Evolutionary conservation across 1,140 invertebrate genomes (phyloP).

Genomic region (Drosophila ambigua): DNA sequence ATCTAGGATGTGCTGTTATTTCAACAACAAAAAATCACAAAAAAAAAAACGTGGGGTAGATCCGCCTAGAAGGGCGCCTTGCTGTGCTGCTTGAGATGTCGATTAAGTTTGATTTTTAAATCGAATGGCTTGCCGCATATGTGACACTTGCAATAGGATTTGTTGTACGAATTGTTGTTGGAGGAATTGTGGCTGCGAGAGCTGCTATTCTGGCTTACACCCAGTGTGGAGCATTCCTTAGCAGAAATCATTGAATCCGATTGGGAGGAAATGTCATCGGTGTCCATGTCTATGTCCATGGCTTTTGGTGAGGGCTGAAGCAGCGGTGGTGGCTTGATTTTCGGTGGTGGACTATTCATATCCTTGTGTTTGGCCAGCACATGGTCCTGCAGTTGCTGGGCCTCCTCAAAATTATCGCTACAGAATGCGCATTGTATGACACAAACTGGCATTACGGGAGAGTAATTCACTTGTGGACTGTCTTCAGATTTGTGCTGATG

Average conservation of each 20-base stretch:
- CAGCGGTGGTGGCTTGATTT: not conserved
- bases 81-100: constrained; percentile 59
- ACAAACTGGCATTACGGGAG: not conserved
- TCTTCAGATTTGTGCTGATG: no score
- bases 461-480: no score
- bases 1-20: not conserved
- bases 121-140: constrained; percentile 63
- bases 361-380: constrained; percentile 40
- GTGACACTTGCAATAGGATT: constrained; percentile 38
- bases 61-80: constrained; percentile 4
- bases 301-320: not conserved
- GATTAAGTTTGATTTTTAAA: constrained; percentile 71
- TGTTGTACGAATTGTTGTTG: not conserved
- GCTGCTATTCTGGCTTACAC: not conserved
- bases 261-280: no score
- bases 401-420: constrained; percentile 35
- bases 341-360: not conserved
- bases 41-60: not conserved
- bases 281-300: not conserved
- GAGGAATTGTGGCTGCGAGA: not conserved
- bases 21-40: not conserved
- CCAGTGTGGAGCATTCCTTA: not conserved
- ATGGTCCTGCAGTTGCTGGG: constrained; percentile 41
- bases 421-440: constrained; percentile 57
- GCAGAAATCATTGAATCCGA: not conserved